Conservation (phyloP, 1,140 invertebrate species). For the Apis cerana region DNA sequence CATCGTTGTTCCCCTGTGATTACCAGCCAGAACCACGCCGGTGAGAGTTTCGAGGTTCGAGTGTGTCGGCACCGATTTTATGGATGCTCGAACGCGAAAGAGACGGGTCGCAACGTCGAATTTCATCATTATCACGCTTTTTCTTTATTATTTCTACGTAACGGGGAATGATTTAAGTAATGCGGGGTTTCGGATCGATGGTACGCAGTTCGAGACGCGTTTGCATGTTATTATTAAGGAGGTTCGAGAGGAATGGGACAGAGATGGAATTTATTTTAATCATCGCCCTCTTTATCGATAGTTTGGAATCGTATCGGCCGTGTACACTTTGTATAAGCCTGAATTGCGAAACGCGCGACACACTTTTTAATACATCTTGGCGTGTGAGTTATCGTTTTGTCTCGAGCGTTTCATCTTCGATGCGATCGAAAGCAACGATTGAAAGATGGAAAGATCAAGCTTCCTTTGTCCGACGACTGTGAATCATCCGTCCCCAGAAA, state of each 20-base stretch:
- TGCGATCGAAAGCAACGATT: no score
- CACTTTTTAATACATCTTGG: no score
- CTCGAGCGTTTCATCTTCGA: no score
- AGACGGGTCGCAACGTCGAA: background rate
- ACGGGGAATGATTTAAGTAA: background rate
- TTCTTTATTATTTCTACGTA: background rate
- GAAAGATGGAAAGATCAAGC: no score
- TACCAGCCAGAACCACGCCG: constrained; percentile 14
- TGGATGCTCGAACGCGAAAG: background rate
- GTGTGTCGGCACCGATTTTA: constrained; percentile 37
- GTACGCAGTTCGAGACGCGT: background rate
- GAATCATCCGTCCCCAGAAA: no score
- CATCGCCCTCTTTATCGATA: background rate
- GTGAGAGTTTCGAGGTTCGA: no score
- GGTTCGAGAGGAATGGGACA: background rate
- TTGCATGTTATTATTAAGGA: background rate
- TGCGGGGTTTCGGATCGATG: background rate
- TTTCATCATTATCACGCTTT: background rate
- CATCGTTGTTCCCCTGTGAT: constrained; percentile 42
- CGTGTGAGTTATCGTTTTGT: no score
- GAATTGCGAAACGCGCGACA: no score
- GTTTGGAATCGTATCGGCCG: background rate
- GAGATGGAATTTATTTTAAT: background rate
- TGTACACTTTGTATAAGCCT: background rate
- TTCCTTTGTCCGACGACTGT: no score